Conservation (phyloP, 2,888 invertebrate species). For the Drosophila peninsularis region DNA sequence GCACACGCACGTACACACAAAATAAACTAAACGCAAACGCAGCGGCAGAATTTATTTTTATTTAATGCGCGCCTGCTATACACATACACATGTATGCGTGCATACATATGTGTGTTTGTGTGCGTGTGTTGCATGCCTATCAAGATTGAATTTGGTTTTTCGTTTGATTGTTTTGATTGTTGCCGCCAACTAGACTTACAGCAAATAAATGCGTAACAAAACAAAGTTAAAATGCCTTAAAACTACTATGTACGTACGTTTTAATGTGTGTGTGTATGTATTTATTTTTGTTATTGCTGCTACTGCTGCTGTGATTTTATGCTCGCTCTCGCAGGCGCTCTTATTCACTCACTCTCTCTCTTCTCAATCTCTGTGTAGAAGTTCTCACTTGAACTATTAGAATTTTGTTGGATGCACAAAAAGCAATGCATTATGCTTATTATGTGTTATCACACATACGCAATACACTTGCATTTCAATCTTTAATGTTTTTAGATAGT, state of each 20-base stretch:
- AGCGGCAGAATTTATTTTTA: constrained; percentile 68
- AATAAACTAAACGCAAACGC: constrained; percentile 39
- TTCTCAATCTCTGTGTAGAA: constrained; percentile 27
- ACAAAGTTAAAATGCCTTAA: constrained; percentile 35
- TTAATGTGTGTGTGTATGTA: constrained; percentile 54
- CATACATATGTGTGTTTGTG: constrained; percentile 13
- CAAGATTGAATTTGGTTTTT: constrained; percentile 58
- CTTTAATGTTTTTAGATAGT: constrained; percentile 35
- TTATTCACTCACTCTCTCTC: constrained; percentile 30
- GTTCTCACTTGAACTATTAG: constrained; percentile 48
- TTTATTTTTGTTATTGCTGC: constrained; percentile 72
- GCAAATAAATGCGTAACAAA: constrained; percentile 45
- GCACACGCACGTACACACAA: constrained; percentile 11
- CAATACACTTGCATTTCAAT: constrained; percentile 23
- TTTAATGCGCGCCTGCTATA: constrained; percentile 58
- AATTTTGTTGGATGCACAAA: constrained; percentile 35
- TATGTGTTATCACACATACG: constrained; percentile 46
- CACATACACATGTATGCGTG: constrained; percentile 41
- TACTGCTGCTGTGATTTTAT: constrained; percentile 71
- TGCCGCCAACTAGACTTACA: constrained; percentile 29
- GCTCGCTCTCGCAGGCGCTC: constrained; percentile 54
- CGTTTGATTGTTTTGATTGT: constrained; percentile 57
- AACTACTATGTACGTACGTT: constrained; percentile 41
- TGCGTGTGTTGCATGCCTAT: constrained; percentile 50
- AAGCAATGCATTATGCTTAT: constrained; percentile 24